These are phyloP conservation scores for Manduca sexta DNA, from an alignment of 1,140 invertebrate genomes.

Conservation along the genomic window DNA sequence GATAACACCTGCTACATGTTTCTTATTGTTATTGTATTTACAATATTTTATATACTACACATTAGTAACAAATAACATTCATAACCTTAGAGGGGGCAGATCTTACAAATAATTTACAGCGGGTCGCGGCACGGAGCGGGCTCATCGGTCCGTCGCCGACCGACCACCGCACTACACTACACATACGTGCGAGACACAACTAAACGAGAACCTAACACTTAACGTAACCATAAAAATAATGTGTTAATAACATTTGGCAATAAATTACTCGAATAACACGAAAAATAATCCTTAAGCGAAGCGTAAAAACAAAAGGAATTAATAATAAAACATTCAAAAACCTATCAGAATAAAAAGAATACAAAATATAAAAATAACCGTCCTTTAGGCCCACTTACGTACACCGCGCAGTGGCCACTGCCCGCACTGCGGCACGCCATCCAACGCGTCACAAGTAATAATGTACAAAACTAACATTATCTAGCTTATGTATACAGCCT, in stretches of 20 bases:
- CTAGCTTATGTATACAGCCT: conserved; percentile 48
- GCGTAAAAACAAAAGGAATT: conserved; percentile 40
- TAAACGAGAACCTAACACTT: conserved; percentile 34
- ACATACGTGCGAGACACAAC: conserved; percentile 16
- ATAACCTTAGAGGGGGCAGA: conserved; percentile 68
- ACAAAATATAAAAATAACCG: conserved; percentile 54
- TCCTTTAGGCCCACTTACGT: conserved; percentile 39
- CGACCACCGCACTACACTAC: no score
- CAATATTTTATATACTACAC: conserved; percentile 72
- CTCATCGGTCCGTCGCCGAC: not conserved
- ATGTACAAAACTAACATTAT: conserved; percentile 11
- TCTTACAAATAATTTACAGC: conserved; percentile 41
- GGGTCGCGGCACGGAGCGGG: conserved; percentile 7
- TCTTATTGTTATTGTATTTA: conserved; percentile 70
- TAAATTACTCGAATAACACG: conserved; percentile 68
- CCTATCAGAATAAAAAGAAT: conserved; percentile 45
- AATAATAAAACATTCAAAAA: conserved; percentile 37
- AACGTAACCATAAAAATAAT: conserved; percentile 29
- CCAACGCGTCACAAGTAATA: conserved; percentile 16
- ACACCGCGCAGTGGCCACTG: not conserved
- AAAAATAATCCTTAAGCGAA: conserved; percentile 58
- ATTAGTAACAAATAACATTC: conserved; percentile 74
- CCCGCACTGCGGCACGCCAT: conserved; percentile 40
- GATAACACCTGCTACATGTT: conserved; percentile 73
- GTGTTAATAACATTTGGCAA: conserved; percentile 70